Evolutionary conservation across 2,797 vertebrate genomes (phyloP).

Genomic region (Acipenser ruthenus): DNA sequence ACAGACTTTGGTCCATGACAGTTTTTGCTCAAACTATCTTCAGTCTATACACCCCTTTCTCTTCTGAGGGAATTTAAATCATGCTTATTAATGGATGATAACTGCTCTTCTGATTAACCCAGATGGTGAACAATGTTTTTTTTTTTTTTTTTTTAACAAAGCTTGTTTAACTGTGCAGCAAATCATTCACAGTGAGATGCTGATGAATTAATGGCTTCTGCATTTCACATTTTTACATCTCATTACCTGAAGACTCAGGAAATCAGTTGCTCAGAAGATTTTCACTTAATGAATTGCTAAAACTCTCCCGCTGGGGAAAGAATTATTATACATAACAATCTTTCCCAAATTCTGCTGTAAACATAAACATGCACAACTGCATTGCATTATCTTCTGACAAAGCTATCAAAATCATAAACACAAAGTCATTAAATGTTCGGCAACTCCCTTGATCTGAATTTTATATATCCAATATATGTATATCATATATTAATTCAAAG

Average conservation of each 20-base stretch:
- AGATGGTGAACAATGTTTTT: not conserved
- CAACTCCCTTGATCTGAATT: no score
- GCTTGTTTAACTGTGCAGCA: constrained; percentile 5
- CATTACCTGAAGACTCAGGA: constrained; percentile 5
- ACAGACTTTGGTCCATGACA: not conserved
- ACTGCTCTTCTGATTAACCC: constrained; percentile 1
- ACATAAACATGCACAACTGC: no score
- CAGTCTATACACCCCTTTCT: not conserved
- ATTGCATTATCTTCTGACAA: no score
- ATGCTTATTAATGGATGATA: not conserved
- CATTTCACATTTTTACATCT: constrained; percentile 7
- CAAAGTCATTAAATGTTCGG: no score
- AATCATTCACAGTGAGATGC: constrained; percentile 3
- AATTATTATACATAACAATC: no score
- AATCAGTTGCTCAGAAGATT: constrained; percentile 3
- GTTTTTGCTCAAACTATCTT: not conserved
- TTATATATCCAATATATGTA: no score
- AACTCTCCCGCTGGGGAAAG: not conserved
- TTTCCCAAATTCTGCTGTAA: no score
- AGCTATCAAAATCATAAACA: no score
- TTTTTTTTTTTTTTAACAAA: not conserved
- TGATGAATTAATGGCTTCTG: constrained; percentile 1
- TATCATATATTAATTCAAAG: no score
- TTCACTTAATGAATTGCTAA: constrained; percentile 2
- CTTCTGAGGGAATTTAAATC: not conserved